Conservation (phyloP, 2,888 invertebrate species). For the Nomada lathburiana region DNA sequence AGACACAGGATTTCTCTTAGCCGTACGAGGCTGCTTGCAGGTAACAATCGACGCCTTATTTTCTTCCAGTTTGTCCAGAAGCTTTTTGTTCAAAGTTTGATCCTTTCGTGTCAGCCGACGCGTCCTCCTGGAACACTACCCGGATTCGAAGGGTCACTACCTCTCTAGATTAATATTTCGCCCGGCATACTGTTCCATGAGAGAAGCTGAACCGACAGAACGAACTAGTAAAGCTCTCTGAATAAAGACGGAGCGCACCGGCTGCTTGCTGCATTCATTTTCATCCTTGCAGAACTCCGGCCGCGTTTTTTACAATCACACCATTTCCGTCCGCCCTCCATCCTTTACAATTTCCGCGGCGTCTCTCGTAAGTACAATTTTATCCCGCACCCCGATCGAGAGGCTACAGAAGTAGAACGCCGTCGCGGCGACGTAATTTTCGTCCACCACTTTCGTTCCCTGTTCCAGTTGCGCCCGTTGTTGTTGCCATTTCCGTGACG, state of each 20-base stretch:
- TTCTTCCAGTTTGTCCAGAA: neutral
- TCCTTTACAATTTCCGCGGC: slow-evolving; percentile 48
- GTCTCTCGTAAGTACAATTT: slow-evolving; percentile 38
- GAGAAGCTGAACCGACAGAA: slow-evolving; percentile 26
- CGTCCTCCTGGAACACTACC: neutral
- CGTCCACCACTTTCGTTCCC: too few relatives aligned
- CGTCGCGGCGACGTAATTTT: neutral
- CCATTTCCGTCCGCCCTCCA: slow-evolving; percentile 45
- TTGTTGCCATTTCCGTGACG: neutral
- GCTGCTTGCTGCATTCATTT: slow-evolving; percentile 58
- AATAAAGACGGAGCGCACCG: slow-evolving; percentile 48
- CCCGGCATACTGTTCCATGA: slow-evolving; percentile 18
- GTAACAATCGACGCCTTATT: neutral
- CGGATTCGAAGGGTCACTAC: neutral
- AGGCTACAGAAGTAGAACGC: slow-evolving; percentile 12
- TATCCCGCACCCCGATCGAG: neutral
- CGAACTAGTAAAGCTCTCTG: slow-evolving; percentile 21
- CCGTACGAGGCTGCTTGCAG: neutral
- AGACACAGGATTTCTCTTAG: neutral
- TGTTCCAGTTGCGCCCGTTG: neutral
- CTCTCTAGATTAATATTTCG: slow-evolving; percentile 49
- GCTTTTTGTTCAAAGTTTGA: neutral
- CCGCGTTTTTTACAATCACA: slow-evolving; percentile 68
- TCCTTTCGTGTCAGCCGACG: slow-evolving; percentile 17
- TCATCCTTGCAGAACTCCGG: slow-evolving; percentile 56